These are phyloP conservation scores for Temnothorax longispinosus DNA, from an alignment of 1,140 invertebrate genomes.

Conservation along the genomic window DNA sequence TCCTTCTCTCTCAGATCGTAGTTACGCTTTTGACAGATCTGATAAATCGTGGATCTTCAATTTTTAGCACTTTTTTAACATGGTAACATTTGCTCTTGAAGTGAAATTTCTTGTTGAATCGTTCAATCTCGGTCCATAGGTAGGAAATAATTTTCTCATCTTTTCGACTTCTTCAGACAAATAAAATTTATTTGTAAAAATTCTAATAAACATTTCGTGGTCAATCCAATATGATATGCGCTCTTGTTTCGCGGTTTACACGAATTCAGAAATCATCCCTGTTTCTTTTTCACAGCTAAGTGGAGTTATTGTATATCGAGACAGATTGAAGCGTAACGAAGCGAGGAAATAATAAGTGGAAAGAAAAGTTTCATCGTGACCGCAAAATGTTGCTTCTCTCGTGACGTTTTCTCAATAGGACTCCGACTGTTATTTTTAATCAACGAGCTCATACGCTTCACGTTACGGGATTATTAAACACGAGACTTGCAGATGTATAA, in stretches of 20 bases:
- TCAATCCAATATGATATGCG: neutral
- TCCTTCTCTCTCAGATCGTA: neutral
- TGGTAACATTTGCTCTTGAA: neutral
- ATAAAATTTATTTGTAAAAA: neutral
- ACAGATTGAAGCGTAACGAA: neutral
- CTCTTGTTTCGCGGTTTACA: neutral
- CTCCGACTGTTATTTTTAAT: neutral
- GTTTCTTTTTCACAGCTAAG: neutral
- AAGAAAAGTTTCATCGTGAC: neutral
- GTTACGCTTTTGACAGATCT: neutral
- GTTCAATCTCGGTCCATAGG: neutral
- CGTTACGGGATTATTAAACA: slow-evolving; percentile 4
- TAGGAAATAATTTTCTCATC: neutral
- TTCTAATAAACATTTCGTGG: neutral
- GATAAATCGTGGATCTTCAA: neutral
- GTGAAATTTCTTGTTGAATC: slow-evolving; percentile 7
- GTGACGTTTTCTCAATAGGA: neutral
- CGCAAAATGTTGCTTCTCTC: neutral
- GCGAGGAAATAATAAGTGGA: neutral
- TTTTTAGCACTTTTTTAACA: neutral
- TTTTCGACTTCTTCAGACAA: neutral
- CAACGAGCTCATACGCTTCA: neutral
- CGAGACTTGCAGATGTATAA: neutral
- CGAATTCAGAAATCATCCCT: neutral
- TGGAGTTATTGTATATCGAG: neutral